A percentile compares a stretch with the other conserved stretches of the same genome.
phyloP scores from a whole-genome alignment of 2,797 vertebrate genomes.

The Enteromius paludinosus region DNA sequence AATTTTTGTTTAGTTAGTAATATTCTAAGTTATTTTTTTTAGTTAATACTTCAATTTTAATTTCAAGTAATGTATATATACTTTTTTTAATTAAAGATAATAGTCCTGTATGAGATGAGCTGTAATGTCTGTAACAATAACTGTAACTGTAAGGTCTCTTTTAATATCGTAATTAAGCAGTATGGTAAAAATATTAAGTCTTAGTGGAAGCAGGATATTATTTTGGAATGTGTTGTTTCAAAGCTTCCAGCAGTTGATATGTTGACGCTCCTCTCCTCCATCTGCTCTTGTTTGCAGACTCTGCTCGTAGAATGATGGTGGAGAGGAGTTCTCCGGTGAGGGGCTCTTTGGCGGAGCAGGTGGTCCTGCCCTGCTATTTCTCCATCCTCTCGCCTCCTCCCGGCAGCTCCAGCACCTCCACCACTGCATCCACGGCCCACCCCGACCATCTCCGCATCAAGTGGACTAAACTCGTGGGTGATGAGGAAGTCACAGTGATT shows the following conservation, averaged over 20 bases:
- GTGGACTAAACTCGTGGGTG: constrained; percentile 88
- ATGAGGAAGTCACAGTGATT: constrained; percentile 84
- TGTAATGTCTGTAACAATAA: too few species aligned
- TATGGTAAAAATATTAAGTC: neutral
- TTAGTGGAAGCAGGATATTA: neutral
- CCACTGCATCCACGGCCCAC: neutral
- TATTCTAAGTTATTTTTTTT: neutral
- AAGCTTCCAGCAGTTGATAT: neutral
- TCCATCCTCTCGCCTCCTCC: constrained; percentile 68
- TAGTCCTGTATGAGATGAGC: neutral
- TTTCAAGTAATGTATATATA: neutral
- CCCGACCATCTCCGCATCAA: constrained; percentile 87
- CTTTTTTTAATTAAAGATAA: neutral
- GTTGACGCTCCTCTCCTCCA: constrained; percentile 4
- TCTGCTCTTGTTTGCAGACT: constrained; percentile 49
- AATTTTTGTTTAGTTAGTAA: neutral
- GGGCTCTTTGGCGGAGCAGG: constrained; percentile 81
- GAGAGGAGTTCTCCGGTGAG: constrained; percentile 59
- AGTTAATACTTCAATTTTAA: neutral
- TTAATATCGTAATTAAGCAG: neutral
- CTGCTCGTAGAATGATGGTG: constrained; percentile 44
- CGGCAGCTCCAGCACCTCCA: constrained; percentile 2
- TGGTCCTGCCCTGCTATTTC: constrained; percentile 86
- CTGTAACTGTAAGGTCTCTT: neutral
- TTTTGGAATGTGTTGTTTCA: neutral